Conservation (phyloP, 2,113 vertebrate species). For the Cariama cristata region DNA sequence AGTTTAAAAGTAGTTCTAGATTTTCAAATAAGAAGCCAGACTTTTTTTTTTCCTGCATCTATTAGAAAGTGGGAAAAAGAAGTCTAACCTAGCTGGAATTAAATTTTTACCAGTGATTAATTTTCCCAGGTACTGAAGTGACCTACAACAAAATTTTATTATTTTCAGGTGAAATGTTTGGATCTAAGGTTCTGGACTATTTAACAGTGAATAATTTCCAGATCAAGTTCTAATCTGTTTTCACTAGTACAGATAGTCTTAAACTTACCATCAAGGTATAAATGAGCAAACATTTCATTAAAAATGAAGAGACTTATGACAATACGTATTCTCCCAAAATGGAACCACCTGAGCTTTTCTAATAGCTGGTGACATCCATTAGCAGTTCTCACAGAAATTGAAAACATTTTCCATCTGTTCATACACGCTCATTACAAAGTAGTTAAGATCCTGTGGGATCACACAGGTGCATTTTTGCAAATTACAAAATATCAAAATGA, state of each 20-base stretch:
- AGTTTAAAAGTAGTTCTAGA: not conserved
- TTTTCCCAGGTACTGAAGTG: constrained; percentile 2
- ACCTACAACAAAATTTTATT: not conserved
- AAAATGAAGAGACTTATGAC: constrained; percentile 75
- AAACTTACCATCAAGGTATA: constrained; percentile 65
- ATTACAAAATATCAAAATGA: constrained; percentile 81
- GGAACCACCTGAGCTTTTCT: constrained; percentile 75
- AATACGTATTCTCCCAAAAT: constrained; percentile 70
- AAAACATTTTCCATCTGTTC: constrained; percentile 84
- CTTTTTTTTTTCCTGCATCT: not conserved
- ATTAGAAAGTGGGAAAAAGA: not conserved
- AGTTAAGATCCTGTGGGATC: constrained; percentile 79
- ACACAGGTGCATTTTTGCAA: constrained; percentile 72
- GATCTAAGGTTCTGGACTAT: constrained; percentile 59
- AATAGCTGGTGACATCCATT: constrained; percentile 80
- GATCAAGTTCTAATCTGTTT: constrained; percentile 61
- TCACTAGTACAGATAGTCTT: constrained; percentile 41
- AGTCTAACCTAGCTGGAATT: not conserved
- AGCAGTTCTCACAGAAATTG: constrained; percentile 75
- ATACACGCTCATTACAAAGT: constrained; percentile 76
- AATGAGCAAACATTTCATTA: constrained; percentile 81
- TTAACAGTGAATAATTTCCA: constrained; percentile 69
- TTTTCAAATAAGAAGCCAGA: not conserved
- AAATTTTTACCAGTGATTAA: not conserved
- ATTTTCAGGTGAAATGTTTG: constrained; percentile 43